Percentiles rank a stretch among this genome's conserved stretches.
phyloP scores from a whole-genome alignment of 2,797 vertebrate genomes.

The Diplodus puntazzo region DNA sequence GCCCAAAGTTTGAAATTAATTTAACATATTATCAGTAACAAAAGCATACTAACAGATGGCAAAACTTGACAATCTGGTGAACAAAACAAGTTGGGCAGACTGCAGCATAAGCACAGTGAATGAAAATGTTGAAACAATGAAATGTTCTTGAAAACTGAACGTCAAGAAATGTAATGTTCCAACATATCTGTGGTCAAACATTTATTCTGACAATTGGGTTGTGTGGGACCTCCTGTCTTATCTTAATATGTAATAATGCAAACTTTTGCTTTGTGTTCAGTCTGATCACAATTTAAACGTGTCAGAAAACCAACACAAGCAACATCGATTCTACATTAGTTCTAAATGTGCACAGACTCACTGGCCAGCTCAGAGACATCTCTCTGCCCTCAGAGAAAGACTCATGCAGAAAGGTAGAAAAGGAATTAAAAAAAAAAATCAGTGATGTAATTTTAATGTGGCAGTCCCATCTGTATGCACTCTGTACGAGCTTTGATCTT shows the following conservation, averaged over 20 bases:
- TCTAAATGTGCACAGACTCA: background rate
- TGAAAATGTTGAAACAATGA: no score
- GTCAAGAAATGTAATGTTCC: no score
- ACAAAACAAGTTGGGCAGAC: no score
- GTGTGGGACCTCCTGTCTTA: no score
- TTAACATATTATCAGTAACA: background rate
- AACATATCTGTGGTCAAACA: no score
- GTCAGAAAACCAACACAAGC: background rate
- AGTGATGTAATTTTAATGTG: background rate
- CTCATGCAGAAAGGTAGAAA: background rate
- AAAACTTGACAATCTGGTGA: no score
- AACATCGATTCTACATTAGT: no score
- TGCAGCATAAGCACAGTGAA: no score
- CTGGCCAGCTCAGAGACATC: background rate
- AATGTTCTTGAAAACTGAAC: no score
- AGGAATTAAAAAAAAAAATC: background rate
- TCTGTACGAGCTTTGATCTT: constrained; percentile 7
- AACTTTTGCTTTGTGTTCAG: background rate
- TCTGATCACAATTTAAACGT: background rate
- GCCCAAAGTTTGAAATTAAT: no score
- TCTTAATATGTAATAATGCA: background rate
- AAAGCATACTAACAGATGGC: no score
- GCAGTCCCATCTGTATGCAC: background rate
- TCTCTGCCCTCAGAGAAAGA: background rate
- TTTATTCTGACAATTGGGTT: no score